Conservation (phyloP, 2,888 invertebrate species). For the Prosopocoilus inquinatus region DNA sequence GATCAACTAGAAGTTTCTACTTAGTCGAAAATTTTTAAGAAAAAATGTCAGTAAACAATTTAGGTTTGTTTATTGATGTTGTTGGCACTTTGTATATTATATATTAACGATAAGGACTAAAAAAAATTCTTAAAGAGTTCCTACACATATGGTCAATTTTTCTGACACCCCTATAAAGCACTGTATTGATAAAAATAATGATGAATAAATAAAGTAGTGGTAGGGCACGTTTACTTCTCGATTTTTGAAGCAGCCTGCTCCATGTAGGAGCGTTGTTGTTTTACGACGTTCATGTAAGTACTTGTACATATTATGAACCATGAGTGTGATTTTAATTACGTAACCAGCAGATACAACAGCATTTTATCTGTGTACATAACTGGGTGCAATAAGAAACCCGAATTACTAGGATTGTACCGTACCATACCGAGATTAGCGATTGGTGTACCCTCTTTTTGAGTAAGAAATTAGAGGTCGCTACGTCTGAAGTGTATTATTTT, state of each 20-base stretch:
- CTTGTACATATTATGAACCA: not conserved
- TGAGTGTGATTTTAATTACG: too few relatives aligned
- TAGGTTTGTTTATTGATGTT: not conserved
- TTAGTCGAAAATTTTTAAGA: slow-evolving; percentile 46
- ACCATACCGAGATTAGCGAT: not conserved
- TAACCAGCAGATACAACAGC: too few relatives aligned
- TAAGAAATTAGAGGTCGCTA: too few relatives aligned
- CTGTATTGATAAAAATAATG: not conserved
- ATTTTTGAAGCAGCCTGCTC: not conserved
- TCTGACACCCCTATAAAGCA: slow-evolving; percentile 1
- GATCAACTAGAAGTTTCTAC: slow-evolving; percentile 62
- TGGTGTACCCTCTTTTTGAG: too few relatives aligned
- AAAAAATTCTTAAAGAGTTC: slow-evolving; percentile 22
- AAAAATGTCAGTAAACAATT: not conserved
- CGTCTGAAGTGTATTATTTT: too few relatives aligned
- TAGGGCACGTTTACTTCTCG: not conserved
- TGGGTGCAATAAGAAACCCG: slow-evolving; percentile 30
- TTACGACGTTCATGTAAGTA: not conserved
- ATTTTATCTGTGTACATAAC: slow-evolving; percentile 13
- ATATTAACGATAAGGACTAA: not conserved
- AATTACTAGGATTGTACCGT: slow-evolving; percentile 21
- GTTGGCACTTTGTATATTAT: slow-evolving; percentile 3
- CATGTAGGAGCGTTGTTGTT: not conserved
- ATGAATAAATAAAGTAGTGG: not conserved
- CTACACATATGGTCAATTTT: slow-evolving; percentile 24